A percentile compares a stretch with the other conserved stretches of the same genome.
phyloP scores from a whole-genome alignment of 1,140 invertebrate genomes.

The Drosophila albomicans region DNA sequence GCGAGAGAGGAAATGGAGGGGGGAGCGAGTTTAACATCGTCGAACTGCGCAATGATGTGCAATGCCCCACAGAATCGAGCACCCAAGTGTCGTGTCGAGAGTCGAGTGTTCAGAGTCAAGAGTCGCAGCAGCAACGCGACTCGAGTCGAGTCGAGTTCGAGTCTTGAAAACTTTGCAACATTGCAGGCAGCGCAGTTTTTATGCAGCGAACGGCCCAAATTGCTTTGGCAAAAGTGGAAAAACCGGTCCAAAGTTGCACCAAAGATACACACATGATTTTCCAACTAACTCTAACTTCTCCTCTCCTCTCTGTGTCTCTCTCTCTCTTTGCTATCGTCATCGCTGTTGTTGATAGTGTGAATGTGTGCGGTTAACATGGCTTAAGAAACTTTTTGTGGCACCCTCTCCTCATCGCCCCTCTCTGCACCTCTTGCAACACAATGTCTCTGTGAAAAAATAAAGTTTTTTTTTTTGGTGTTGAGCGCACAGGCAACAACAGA shows the following conservation, averaged over 20 bases:
- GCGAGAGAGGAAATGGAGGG: background rate
- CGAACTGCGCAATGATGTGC: constrained; percentile 36
- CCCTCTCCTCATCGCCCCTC: background rate
- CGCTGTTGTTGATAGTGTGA: constrained; percentile 54
- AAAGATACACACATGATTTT: constrained; percentile 57
- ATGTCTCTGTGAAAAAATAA: constrained; percentile 2
- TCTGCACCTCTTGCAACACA: no score
- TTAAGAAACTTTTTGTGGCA: constrained; percentile 76
- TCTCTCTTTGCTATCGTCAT: background rate
- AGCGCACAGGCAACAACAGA: constrained; percentile 63
- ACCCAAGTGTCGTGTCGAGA: constrained; percentile 28
- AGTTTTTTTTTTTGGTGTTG: constrained; percentile 4
- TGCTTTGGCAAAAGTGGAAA: constrained; percentile 82
- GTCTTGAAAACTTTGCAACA: constrained; percentile 61
- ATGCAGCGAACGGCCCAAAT: constrained; percentile 67
- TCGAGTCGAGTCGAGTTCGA: constrained; percentile 12
- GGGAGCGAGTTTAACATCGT: background rate
- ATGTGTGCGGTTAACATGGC: constrained; percentile 81
- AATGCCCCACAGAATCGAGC: constrained; percentile 19
- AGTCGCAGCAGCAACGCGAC: constrained; percentile 15
- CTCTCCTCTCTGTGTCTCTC: background rate
- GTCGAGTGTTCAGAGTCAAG: constrained; percentile 26
- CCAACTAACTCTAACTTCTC: background rate
- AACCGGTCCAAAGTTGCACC: constrained; percentile 71
- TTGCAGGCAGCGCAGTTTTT: constrained; percentile 47